Conservation (phyloP, 1,140 invertebrate genomes). For the Diorhabda carinulata region DNA sequence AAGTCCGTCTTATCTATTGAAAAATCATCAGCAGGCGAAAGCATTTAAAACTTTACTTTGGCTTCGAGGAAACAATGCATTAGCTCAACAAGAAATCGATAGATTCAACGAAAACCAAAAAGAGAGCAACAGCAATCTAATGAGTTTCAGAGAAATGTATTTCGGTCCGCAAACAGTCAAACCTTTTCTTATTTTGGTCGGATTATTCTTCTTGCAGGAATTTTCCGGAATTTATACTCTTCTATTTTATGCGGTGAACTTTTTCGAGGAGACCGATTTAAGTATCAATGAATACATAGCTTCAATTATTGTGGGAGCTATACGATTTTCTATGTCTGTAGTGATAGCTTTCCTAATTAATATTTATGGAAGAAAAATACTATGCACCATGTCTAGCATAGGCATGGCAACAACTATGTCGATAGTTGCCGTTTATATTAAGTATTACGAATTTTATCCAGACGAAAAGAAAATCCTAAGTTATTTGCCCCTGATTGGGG, state of each 20-base stretch:
- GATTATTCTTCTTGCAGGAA: slow-evolving; percentile 67
- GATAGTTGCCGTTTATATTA: slow-evolving; percentile 53
- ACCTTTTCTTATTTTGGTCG: slow-evolving; percentile 60
- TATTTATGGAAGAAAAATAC: slow-evolving; percentile 60
- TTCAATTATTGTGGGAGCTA: slow-evolving; percentile 70
- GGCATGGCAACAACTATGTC: slow-evolving; percentile 61
- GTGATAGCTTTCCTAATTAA: slow-evolving; percentile 66
- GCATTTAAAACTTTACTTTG: slow-evolving; percentile 55
- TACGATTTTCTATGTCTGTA: slow-evolving; percentile 64
- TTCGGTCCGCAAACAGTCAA: slow-evolving; percentile 53
- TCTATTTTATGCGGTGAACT: slow-evolving; percentile 69
- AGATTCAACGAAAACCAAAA: slow-evolving; percentile 48
- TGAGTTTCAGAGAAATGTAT: slow-evolving; percentile 46
- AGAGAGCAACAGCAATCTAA: slow-evolving; percentile 8
- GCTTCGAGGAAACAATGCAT: slow-evolving; percentile 54
- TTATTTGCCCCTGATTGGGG: slow-evolving; percentile 58
- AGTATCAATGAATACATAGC: slow-evolving; percentile 64
- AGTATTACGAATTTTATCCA: slow-evolving; percentile 44
- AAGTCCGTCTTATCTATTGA: slow-evolving; percentile 61
- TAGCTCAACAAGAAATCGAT: slow-evolving; percentile 57
- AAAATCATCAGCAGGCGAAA: slow-evolving; percentile 54
- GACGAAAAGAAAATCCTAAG: slow-evolving; percentile 51
- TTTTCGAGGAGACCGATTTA: slow-evolving; percentile 64
- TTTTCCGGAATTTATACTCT: slow-evolving; percentile 71
- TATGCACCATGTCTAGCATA: slow-evolving; percentile 63